These are phyloP conservation scores for Piscicola geometra DNA, from an alignment of 2,888 invertebrate genomes.

Conservation along the genomic window DNA sequence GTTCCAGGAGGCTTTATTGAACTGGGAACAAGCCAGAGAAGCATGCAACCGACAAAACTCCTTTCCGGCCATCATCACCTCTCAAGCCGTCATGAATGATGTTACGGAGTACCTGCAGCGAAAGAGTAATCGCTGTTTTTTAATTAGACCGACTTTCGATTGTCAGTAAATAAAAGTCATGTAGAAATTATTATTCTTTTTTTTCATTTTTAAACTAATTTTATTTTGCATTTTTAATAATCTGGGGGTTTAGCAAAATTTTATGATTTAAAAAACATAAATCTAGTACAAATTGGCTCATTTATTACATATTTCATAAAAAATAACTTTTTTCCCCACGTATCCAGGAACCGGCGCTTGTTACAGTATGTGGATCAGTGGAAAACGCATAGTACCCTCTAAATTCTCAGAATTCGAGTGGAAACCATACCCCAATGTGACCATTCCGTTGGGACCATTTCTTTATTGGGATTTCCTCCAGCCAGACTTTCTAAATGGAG, in stretches of 20 bases:
- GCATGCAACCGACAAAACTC: neutral
- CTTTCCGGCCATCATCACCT: neutral
- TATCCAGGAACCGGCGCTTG: neutral
- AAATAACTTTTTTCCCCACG: no score
- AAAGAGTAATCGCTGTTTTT: no score
- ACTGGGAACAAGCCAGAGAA: neutral
- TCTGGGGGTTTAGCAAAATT: no score
- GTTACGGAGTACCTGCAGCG: neutral
- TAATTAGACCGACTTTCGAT: no score
- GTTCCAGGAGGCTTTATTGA: neutral
- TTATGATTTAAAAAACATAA: neutral
- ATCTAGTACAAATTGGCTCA: no score
- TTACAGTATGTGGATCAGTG: neutral
- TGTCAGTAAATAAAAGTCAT: no score
- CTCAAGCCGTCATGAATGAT: neutral
- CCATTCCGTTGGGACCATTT: neutral
- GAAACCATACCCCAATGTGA: neutral
- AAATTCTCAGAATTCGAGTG: neutral
- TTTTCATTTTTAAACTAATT: no score
- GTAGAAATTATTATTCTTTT: no score
- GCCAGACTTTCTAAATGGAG: neutral
- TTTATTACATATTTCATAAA: neutral
- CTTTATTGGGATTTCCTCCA: neutral
- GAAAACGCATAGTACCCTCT: neutral
- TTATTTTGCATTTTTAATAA: no score